phyloP scores from a whole-genome alignment of 2,113 vertebrate genomes.

The Balaeniceps rex region DNA sequence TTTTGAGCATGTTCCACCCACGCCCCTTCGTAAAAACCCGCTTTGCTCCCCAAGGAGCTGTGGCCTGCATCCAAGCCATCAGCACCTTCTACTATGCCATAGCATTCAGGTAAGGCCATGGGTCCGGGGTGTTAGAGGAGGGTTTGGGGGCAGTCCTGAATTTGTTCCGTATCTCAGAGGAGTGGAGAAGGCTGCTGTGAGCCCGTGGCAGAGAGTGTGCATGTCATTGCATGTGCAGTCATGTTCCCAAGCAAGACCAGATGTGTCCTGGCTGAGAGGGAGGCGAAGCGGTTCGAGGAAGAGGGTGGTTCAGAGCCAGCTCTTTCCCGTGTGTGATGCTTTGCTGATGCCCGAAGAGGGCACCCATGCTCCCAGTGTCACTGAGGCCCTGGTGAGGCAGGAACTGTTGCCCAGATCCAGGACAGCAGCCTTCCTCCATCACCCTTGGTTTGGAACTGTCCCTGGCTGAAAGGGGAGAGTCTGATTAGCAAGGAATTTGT shows the following conservation, averaged over 20 bases:
- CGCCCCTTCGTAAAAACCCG: constrained; percentile 91
- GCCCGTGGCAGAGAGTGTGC: fast-evolving
- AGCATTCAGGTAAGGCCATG: constrained; percentile 82
- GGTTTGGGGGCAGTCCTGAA: background rate
- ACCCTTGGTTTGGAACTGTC: background rate
- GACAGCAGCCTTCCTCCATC: background rate
- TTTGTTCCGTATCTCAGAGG: background rate
- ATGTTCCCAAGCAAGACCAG: background rate
- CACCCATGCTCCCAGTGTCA: background rate
- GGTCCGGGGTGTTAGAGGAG: background rate
- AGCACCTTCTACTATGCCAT: constrained; percentile 91
- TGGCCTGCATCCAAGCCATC: constrained; percentile 88
- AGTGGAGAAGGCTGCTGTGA: background rate
- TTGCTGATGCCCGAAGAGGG: background rate
- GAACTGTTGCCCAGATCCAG: background rate
- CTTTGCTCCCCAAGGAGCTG: constrained; percentile 90
- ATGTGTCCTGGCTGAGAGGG: background rate
- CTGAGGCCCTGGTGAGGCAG: background rate
- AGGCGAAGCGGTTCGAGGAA: background rate
- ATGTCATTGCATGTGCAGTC: fast-evolving
- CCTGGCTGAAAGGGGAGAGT: background rate
- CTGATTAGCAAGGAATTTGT: background rate
- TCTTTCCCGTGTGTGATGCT: background rate
- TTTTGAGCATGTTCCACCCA: constrained; percentile 94
- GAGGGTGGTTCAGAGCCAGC: background rate